These are phyloP conservation scores for Phoxinus dragarum DNA, from an alignment of 2,797 vertebrate species.

Conservation along the genomic window DNA sequence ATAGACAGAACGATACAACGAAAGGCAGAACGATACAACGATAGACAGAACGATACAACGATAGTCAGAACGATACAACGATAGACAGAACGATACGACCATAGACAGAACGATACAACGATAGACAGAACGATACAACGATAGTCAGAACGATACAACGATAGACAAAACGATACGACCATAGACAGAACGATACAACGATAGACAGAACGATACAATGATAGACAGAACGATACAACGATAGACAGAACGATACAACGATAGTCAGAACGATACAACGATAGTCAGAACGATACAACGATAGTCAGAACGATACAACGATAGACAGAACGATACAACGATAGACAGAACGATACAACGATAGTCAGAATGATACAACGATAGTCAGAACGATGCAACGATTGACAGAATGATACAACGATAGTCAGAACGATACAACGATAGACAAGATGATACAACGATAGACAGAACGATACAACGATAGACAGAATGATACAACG, in stretches of 20 bases:
- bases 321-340: not conserved
- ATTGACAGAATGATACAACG: too few relatives aligned
- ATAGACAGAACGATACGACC: too few relatives aligned
- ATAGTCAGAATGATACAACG: accelerated
- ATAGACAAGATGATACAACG: accelerated
- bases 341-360: not conserved
- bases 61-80: too few relatives aligned
- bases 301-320: not conserved
- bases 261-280: not conserved
- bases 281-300: not conserved
- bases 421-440: too few relatives aligned
- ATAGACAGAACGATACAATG: too few relatives aligned
- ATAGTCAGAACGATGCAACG: too few relatives aligned
- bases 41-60: too few relatives aligned
- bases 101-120: too few relatives aligned
- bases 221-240: not conserved
- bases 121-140: not conserved
- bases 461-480: not conserved
- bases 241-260: not conserved
- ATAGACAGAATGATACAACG: accelerated
- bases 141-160: too few relatives aligned
- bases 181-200: not conserved
- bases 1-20: too few relatives aligned
- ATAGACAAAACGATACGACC: too few relatives aligned
- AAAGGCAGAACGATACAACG: too few relatives aligned